phyloP scores from a whole-genome alignment of 2,797 vertebrate species.

The Coilia nasus region DNA sequence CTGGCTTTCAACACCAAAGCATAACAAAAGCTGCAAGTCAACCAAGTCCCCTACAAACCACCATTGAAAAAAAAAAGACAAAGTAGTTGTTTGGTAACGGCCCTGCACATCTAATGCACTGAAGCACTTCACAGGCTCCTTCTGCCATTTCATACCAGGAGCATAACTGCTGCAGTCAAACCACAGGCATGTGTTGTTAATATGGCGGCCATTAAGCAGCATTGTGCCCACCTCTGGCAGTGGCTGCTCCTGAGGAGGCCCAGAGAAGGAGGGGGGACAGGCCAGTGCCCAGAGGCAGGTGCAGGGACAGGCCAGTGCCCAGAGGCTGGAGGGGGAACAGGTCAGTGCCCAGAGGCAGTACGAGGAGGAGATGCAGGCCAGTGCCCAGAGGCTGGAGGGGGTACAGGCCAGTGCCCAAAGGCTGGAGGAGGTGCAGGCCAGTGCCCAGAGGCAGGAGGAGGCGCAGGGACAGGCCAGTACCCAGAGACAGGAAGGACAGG shows the following conservation, averaged over 20 bases:
- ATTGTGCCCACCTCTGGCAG: slow-evolving; percentile 14
- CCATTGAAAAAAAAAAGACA: background rate
- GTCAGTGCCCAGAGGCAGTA: slow-evolving; percentile 49
- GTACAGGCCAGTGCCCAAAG: slow-evolving; percentile 68
- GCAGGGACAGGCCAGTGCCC: slow-evolving; percentile 63
- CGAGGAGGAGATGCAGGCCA: slow-evolving; percentile 68
- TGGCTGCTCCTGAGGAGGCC: background rate
- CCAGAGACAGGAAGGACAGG: slow-evolving; percentile 69
- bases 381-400: slow-evolving; percentile 57
- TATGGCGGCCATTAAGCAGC: background rate
- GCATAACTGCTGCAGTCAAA: slow-evolving; percentile 16
- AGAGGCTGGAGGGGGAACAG: slow-evolving; percentile 65
- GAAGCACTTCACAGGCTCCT: slow-evolving; percentile 5
- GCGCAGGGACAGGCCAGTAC: slow-evolving; percentile 45
- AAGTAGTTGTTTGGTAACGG: background rate
- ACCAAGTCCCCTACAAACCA: background rate
- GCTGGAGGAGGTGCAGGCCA: slow-evolving; percentile 68
- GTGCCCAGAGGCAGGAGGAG: too few species aligned
- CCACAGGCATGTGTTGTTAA: slow-evolving; percentile 19
- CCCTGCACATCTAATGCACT: background rate
- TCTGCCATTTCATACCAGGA: background rate
- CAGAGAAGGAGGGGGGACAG: slow-evolving; percentile 64
- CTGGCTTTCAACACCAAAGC: background rate
- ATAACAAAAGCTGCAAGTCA: background rate
- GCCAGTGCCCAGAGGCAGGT: slow-evolving; percentile 66